These are phyloP conservation scores for Bucco capensis DNA, from an alignment of 2,113 vertebrate species.

Conservation along the genomic window DNA sequence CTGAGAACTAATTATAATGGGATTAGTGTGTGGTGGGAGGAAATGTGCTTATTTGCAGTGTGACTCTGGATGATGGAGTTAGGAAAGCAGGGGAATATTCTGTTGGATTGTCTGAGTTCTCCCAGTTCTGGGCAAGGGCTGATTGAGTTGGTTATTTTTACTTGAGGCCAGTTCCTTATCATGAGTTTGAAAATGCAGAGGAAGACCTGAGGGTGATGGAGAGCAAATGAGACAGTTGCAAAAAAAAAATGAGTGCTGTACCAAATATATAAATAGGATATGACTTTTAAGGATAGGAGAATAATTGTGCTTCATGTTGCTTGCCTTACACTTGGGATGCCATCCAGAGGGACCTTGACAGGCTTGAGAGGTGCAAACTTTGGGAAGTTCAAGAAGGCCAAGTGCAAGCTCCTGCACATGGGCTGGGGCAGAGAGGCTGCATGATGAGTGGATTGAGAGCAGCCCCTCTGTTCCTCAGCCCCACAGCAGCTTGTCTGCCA, in stretches of 20 bases:
- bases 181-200: background rate
- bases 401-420: background rate
- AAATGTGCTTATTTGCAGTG: slow-evolving; percentile 23
- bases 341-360: background rate
- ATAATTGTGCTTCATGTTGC: background rate
- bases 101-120: background rate
- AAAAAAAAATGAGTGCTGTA: background rate
- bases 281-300: background rate
- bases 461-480: too few species aligned
- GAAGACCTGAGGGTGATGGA: slow-evolving; percentile 26
- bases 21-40: slow-evolving; percentile 9
- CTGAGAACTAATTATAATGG: slow-evolving; percentile 18
- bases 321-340: background rate
- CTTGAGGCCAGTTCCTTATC: background rate
- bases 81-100: background rate
- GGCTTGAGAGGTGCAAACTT: background rate
- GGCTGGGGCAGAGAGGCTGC: background rate
- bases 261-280: slow-evolving; percentile 4
- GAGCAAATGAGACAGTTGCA: slow-evolving; percentile 31
- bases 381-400: background rate
- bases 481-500: background rate
- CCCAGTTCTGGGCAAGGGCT: background rate
- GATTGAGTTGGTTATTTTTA: slow-evolving; percentile 26
- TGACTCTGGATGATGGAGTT: background rate
- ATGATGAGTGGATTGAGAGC: background rate